Base-by-base conservation (phyloP, 2,888 invertebrate species). In the Pachliopta kotzebuea region DNA sequence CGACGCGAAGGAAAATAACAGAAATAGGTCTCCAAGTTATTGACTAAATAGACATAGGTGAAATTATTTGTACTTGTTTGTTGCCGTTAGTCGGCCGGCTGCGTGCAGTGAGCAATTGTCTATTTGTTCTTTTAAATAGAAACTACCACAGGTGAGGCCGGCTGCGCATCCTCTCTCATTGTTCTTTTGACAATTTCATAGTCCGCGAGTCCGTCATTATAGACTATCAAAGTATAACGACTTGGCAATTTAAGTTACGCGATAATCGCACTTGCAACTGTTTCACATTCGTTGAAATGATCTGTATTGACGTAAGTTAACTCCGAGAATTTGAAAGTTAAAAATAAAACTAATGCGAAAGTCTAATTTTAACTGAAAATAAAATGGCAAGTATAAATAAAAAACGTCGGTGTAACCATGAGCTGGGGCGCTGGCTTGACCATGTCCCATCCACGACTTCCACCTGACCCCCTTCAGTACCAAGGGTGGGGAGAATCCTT, bases 151-250 rank as follows among this genome's bases (percentile, higher is more conserved):
- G 77, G 79, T 79, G 75, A 77, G 73, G 79, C 80, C 81, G 84
- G 86, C 86, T 86, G 84, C 86, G 86, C 86, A 85, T 84, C 76
- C 85, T 84, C 84, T 80, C 77, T 79, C 71, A 76, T 82, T 79
- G 77, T 77, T 76, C 66, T 67, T 71, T 69, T 70, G 67, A 72
- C 72, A 74, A 75, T 70, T 73, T 79, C 76, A 72, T 73, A 65
- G 69, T 67, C 42, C 56, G 26, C 53, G 61, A n/a, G 45, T 26
- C 54, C 60, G 37, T 9, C 24, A 49, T 59, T 59, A 59, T 26
- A n/a, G 21, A 17, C 23, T 56, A 29, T 24, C 54, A 54, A 18
- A 17, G 24, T 17, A 54, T 24, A 54, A 54, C 26, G 23, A 54
- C 24, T 24, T 24, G 23, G 52, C 20, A 21, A 52, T n/a, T 37